A percentile compares a stretch with the other conserved stretches of the same genome.
Conservation (phyloP, 2,113 vertebrate species). For the Nettapus auritus region DNA sequence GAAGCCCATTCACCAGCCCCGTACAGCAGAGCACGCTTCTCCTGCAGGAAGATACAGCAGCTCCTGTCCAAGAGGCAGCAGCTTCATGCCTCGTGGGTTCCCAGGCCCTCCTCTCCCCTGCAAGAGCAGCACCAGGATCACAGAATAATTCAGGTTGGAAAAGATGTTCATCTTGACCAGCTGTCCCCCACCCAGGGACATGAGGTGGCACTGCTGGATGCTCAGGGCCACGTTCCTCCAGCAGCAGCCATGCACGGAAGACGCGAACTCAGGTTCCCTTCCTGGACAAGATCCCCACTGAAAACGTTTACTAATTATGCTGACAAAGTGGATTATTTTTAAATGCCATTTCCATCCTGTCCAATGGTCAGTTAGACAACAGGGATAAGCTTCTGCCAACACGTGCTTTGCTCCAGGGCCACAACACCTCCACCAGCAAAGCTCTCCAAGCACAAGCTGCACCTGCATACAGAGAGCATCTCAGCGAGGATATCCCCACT, state of each 20-base stretch:
- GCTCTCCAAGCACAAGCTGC: background rate
- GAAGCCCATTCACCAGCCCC: background rate
- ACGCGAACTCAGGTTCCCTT: background rate
- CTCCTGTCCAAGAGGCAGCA: background rate
- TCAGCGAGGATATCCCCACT: background rate
- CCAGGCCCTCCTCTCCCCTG: background rate
- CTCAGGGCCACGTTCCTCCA: background rate
- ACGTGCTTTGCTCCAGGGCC: background rate
- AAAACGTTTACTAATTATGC: background rate
- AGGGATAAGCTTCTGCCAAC: background rate
- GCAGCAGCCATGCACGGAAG: accelerated
- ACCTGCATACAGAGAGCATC: background rate
- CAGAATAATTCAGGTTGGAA: too few species aligned
- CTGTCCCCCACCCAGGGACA: accelerated
- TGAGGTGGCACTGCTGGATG: background rate
- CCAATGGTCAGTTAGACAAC: background rate
- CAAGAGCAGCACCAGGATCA: background rate
- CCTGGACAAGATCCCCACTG: background rate
- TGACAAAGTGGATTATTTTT: background rate
- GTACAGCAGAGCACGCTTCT: accelerated
- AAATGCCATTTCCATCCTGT: background rate
- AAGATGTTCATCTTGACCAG: too few species aligned
- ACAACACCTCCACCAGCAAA: background rate
- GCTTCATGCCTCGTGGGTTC: background rate
- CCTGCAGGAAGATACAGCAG: background rate